Base-by-base conservation (phyloP, 2,888 invertebrate species). In the Heteromyza rotundicornis region DNA sequence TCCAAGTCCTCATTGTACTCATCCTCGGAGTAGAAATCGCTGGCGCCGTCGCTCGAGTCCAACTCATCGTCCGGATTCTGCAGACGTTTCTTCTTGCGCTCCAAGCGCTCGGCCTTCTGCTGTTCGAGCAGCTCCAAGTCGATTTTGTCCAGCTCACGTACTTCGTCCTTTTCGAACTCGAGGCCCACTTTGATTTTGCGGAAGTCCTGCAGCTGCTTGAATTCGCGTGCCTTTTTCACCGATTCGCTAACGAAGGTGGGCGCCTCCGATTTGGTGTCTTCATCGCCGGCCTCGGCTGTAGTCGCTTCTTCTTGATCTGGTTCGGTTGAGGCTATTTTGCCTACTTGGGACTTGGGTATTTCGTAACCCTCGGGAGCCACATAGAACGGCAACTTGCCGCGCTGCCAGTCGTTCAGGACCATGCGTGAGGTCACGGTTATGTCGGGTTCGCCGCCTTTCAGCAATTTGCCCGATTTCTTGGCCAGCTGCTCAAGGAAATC, bases 371-470 rank as follows among this genome's bases (percentile, higher is more conserved):
- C 91, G 16, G 98, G 98, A 51, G 90, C 87, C 2, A 95, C 90
- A 85, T 95, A 99, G 83, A 94, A 98, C 1, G 98, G 98, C 58
- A 99, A 84, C 83, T 96, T 96, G 3, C 99, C 99, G 75, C 99
- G 88, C 84, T 99, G 98, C 93, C 96, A 99, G 83, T 99, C 99
- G 85, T 99, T 99, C 1, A 99, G 86, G 10, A 99, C 89, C 93
- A 97, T 97, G 81, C 92, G 91, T 0, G 99, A 92, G 1, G 92
- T 92, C 64, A 92, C 92, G 54, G 88, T 85, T 19, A 96, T 85
- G 84, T 99, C 97, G 10, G 99, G 96, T 79, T 99, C 98, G n/a
- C 97, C 99, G 72, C 95, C 95, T 82, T 97, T 98, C 10, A 96
- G 82, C 58, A 99, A 85, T 84, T 95, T 96, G 0, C 99, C 99